phyloP scores from a whole-genome alignment of 2,888 invertebrate genomes.

The Drosophila paucipuncta region DNA sequence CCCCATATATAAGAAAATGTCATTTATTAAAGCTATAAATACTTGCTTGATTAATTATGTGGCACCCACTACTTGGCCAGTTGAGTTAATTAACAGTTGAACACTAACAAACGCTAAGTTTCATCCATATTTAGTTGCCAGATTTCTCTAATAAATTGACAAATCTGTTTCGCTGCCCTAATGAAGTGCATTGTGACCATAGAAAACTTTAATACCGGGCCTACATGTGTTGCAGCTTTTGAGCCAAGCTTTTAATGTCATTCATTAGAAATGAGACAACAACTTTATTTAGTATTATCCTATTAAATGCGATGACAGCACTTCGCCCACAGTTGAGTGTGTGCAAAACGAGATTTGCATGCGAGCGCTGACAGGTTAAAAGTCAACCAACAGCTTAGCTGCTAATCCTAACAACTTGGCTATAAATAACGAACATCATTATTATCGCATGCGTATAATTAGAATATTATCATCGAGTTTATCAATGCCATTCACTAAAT shows the following conservation, averaged over 20 bases:
- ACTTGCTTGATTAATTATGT: constrained; percentile 9
- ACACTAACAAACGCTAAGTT: constrained; percentile 17
- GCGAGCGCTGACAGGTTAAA: constrained; percentile 40
- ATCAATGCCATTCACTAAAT: constrained; percentile 50
- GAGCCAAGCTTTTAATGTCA: constrained; percentile 16
- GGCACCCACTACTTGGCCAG: constrained; percentile 19
- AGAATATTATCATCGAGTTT: constrained; percentile 58
- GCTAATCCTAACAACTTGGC: constrained; percentile 25
- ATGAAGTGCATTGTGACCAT: constrained; percentile 4
- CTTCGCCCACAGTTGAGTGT: constrained; percentile 16
- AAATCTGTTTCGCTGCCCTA: constrained; percentile 11
- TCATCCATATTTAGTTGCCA: constrained; percentile 8
- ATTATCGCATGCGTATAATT: constrained; percentile 51
- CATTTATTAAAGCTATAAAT: neutral
- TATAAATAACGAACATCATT: constrained; percentile 61
- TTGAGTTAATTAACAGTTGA: constrained; percentile 29
- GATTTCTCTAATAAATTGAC: constrained; percentile 18
- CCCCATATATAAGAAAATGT: neutral
- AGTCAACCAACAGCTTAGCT: constrained; percentile 33
- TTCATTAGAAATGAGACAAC: constrained; percentile 17
- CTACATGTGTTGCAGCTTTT: neutral
- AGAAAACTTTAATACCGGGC: constrained; percentile 7
- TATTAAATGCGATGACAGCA: constrained; percentile 36
- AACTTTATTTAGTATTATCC: constrained; percentile 43
- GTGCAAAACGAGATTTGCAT: constrained; percentile 28